Base-by-base conservation (phyloP, 1,140 invertebrate genomes). In the silkworm (Bombyx mori) region DNA sequence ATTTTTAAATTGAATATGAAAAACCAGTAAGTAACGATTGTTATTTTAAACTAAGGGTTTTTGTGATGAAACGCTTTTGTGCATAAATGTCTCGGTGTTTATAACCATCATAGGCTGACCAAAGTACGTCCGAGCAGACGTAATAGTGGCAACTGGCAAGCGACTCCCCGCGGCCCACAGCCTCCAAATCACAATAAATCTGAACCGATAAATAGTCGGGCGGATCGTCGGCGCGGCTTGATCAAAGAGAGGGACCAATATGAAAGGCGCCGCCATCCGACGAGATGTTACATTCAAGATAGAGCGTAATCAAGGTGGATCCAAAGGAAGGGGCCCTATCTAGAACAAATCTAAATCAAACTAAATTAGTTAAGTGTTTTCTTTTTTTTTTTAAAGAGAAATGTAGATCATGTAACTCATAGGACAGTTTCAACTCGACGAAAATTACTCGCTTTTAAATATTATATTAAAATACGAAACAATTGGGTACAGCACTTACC, bases 111-210 rank as follows among this genome's bases (percentile, higher is more conserved):
- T 72, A 69, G 67, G 66, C 66, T 68, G 68, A 69, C 65, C 69
- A 61, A 60, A 65, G 69, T 71, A 71, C 66, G 67, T 68, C 69
- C 70, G 71, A 60, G 58, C 62, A 68, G 70, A 67, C 73, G 26
- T 35, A 35, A 68, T 68, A 65, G 61, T 69, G 63, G 63, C 61
- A 62, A 42, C 57, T 50, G 54, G 59, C 52, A 52, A 73, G 71
- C 72, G 69, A 73, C 72, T 75, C 78, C 69, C 71, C 59, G 61
- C 67, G 66, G 68, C 61, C 65, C 75, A 64, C 72, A 80, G 79
- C 72, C 78, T 80, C 79, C 77, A 70, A 80, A 82, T 79, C 79
- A 84, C 81, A 82, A 86, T 86, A 86, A 86, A 86, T 86, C 82
- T 82, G 79, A 82, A 72, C 76, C 81, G 82, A 86, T 86, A 86